phyloP scores from a whole-genome alignment of 2,113 vertebrate species.

The Sakesphorus luctuosus region DNA sequence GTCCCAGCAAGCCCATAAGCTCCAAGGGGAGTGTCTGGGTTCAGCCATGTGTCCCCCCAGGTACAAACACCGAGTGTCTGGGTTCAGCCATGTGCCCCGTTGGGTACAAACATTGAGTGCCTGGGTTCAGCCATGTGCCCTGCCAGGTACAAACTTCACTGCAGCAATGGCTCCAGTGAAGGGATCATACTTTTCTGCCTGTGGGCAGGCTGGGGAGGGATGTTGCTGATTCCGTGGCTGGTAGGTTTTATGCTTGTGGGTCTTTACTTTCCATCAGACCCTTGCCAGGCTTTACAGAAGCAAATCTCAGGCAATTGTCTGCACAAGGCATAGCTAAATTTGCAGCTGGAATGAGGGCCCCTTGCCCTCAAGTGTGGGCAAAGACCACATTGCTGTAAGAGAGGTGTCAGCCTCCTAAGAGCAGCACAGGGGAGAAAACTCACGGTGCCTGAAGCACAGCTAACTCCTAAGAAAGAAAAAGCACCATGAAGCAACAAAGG shows the following conservation, averaged over 20 bases:
- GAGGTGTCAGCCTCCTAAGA: background rate
- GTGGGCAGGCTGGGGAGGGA: rapidly evolving
- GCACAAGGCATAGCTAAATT: background rate
- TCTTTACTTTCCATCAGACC: background rate
- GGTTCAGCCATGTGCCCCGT: no score
- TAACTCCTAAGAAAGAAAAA: background rate
- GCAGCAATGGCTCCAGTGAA: background rate
- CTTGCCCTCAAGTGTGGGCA: background rate
- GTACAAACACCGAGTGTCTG: background rate
- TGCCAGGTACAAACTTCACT: background rate
- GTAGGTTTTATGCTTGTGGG: background rate
- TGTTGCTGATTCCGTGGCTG: background rate
- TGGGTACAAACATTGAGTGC: background rate
- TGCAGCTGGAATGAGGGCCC: background rate
- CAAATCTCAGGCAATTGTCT: background rate
- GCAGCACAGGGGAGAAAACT: background rate
- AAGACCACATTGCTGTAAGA: background rate
- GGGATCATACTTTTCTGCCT: no score
- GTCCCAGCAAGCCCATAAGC: background rate
- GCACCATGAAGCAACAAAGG: background rate
- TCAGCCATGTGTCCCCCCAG: background rate
- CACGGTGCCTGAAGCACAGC: rapidly evolving
- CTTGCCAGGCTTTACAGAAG: background rate
- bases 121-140: background rate
- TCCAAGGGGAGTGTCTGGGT: background rate